These are phyloP conservation scores for Ursus arctos DNA, from an alignment of 2,113 vertebrate species.

Conservation along the genomic window DNA sequence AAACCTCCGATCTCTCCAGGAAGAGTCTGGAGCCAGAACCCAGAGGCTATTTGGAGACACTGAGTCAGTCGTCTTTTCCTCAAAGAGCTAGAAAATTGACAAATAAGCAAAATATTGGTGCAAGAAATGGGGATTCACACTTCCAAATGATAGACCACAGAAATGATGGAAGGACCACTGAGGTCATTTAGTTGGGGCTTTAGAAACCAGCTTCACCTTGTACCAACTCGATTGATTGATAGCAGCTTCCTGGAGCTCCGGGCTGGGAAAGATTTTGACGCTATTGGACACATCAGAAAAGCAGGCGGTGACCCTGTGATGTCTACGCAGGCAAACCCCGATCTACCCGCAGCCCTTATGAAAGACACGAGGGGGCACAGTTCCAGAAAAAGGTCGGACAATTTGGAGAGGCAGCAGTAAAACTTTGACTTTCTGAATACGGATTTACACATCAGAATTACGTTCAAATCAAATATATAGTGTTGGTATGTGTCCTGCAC, in stretches of 20 bases:
- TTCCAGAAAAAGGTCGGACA: background rate
- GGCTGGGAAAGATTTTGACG: background rate
- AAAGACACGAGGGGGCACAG: background rate
- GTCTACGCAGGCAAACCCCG: background rate
- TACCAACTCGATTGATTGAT: rapidly evolving
- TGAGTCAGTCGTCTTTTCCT: background rate
- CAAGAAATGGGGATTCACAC: background rate
- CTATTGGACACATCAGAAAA: background rate
- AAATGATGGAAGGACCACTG: background rate
- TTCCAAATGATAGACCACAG: background rate
- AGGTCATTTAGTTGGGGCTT: background rate
- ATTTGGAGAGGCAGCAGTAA: background rate
- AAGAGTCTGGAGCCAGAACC: background rate
- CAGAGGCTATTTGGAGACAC: background rate
- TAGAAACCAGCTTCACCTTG: background rate
- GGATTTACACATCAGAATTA: background rate
- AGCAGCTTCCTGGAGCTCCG: background rate
- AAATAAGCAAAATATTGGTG: background rate
- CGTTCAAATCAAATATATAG: background rate
- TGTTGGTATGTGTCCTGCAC: background rate
- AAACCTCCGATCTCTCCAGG: background rate
- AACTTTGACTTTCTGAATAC: background rate
- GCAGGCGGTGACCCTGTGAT: background rate
- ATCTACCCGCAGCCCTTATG: background rate
- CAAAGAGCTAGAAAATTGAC: background rate